Percentiles rank a stretch among this genome's conserved stretches.
Conservation (phyloP, 64 coral and sea anemone species). For the Montipora efflorescens region DNA sequence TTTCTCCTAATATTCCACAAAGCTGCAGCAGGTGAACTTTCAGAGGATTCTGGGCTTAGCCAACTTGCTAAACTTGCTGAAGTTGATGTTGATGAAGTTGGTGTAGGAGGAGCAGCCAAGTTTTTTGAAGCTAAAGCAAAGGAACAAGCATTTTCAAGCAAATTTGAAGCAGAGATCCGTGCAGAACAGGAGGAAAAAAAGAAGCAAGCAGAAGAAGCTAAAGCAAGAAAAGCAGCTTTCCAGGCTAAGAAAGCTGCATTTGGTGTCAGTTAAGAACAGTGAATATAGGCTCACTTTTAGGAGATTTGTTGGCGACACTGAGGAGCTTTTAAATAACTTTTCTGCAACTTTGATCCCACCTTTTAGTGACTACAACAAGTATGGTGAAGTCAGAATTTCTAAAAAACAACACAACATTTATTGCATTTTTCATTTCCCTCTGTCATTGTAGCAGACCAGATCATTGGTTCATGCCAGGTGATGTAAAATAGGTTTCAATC, state of each 20-base stretch:
- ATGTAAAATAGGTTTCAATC: too few relatives aligned
- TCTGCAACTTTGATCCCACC: background rate
- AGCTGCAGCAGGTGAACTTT: slow-evolving; percentile 93
- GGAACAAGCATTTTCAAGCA: slow-evolving; percentile 56
- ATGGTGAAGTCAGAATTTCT: background rate
- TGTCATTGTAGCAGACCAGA: too few relatives aligned
- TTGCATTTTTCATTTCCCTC: too few relatives aligned
- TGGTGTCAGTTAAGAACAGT: slow-evolving; percentile 27
- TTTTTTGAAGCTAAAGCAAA: slow-evolving; percentile 98
- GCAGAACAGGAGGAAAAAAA: slow-evolving; percentile 94
- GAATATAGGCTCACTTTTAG: background rate
- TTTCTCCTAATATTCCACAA: slow-evolving; percentile 98
- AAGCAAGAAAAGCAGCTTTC: slow-evolving; percentile 84
- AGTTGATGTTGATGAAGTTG: slow-evolving; percentile 91
- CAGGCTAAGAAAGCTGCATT: slow-evolving; percentile 96
- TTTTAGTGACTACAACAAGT: background rate
- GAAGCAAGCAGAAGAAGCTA: slow-evolving; percentile 80
- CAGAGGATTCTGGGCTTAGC: slow-evolving; percentile 80
- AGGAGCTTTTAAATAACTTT: slow-evolving; percentile 3
- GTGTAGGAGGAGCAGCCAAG: slow-evolving; percentile 86
- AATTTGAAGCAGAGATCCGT: slow-evolving; percentile 96
- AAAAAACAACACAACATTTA: too few relatives aligned
- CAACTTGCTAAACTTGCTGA: slow-evolving; percentile 89
- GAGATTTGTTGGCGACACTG: background rate
- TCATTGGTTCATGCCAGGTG: too few relatives aligned